A percentile compares a stretch with the other conserved stretches of the same genome.
phyloP scores from a whole-genome alignment of 30 jellyfish, hydroid and myxozoan species.

The Pelagia noctiluca region DNA sequence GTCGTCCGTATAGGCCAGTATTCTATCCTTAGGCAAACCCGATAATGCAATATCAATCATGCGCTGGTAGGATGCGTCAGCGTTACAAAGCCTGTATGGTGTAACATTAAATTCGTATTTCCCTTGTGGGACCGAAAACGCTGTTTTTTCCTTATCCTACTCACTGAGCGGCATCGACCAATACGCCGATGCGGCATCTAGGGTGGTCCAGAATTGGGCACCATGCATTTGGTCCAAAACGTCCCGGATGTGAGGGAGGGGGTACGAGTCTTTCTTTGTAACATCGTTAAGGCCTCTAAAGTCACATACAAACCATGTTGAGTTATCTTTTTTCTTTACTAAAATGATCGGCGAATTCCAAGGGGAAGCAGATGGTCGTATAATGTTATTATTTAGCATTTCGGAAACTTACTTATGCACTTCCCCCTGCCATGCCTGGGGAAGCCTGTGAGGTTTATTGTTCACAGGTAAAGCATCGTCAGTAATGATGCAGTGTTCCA shows the following conservation, averaged over 20 bases:
- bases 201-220: constrained; percentile 50
- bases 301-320: constrained; percentile 66
- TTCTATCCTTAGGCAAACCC: constrained; percentile 66
- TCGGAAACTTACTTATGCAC: constrained; percentile 44
- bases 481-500: constrained; percentile 37
- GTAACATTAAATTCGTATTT: constrained; percentile 57
- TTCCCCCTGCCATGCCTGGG: constrained; percentile 52
- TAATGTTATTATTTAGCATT: constrained; percentile 41
- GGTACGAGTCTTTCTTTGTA: constrained; percentile 63
- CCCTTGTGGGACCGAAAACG: constrained; percentile 49
- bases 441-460: constrained; percentile 46
- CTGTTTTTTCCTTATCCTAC: constrained; percentile 49
- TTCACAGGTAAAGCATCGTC: constrained; percentile 45
- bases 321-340: constrained; percentile 59
- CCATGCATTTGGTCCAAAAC: constrained; percentile 58
- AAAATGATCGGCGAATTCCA: constrained; percentile 50
- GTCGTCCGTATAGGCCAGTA: constrained; percentile 62
- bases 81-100: constrained; percentile 57
- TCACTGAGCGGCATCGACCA: constrained; percentile 47
- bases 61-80: constrained; percentile 67
- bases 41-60: constrained; percentile 56
- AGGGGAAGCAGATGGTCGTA: constrained; percentile 64
- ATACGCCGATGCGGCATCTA: constrained; percentile 48
- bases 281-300: constrained; percentile 56
- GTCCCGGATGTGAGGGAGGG: constrained; percentile 68